Conservation (phyloP, 2,797 vertebrate species). For the Telmatherina bonti region DNA sequence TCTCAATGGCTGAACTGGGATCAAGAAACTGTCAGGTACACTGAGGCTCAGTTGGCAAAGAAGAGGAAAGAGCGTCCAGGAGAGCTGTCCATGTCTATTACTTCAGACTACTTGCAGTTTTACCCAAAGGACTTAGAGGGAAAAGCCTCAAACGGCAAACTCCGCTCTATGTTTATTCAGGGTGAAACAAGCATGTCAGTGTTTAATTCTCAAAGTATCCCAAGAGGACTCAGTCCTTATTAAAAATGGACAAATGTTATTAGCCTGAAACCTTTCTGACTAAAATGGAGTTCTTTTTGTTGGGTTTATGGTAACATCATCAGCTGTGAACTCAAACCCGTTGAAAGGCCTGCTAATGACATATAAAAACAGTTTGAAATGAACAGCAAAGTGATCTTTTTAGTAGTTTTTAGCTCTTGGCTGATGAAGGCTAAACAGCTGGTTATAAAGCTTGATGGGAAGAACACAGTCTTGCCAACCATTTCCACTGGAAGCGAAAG, state of each 20-base stretch:
- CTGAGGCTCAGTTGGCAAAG: constrained; percentile 71
- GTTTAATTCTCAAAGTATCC: constrained; percentile 66
- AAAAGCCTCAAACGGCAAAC: constrained; percentile 68
- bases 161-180: constrained; percentile 66
- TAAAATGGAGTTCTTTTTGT: constrained; percentile 1
- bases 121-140: constrained; percentile 69
- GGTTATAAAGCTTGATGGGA: constrained; percentile 1
- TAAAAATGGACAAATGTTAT: constrained; percentile 40
- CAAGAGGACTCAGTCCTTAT: constrained; percentile 62
- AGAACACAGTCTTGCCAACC: background rate
- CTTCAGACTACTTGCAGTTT: constrained; percentile 75
- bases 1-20: constrained; percentile 77
- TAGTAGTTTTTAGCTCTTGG: background rate
- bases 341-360: constrained; percentile 33
- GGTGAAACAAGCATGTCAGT: constrained; percentile 75
- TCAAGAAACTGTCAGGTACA: constrained; percentile 83
- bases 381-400: constrained; percentile 6
- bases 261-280: constrained; percentile 16
- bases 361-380: constrained; percentile 25
- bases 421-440: background rate
- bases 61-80: constrained; percentile 67
- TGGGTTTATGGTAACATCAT: constrained; percentile 38
- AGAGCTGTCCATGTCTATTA: constrained; percentile 80
- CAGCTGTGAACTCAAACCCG: constrained; percentile 31
- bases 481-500: background rate